phyloP scores from a whole-genome alignment of 2,113 vertebrate species.

The Myrmecophaga tridactyla region DNA sequence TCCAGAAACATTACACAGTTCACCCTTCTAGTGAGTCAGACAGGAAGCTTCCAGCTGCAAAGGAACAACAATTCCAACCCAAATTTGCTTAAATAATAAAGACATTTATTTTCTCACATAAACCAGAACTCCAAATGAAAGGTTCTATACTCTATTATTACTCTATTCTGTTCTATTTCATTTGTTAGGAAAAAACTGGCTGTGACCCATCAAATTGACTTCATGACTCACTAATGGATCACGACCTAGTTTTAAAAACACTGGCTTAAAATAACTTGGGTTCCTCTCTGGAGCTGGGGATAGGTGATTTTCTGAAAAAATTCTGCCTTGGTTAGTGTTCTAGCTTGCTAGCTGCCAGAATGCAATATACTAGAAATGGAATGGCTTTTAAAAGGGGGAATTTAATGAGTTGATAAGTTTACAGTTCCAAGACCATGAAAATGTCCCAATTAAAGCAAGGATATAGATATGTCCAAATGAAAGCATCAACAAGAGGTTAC shows the following conservation, averaged over 20 bases:
- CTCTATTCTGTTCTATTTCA: neutral
- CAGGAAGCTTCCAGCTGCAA: neutral
- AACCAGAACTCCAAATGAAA: neutral
- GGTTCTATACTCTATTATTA: neutral
- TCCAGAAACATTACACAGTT: constrained; percentile 39
- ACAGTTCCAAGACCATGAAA: too few species aligned
- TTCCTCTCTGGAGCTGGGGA: neutral
- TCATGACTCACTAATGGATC: neutral
- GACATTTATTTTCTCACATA: neutral
- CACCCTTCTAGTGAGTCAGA: neutral
- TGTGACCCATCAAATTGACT: neutral
- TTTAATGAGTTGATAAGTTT: too few species aligned
- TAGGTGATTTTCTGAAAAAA: neutral
- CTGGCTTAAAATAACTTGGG: neutral
- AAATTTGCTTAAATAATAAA: neutral
- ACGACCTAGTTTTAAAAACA: neutral
- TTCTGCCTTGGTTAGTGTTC: neutral
- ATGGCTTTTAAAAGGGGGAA: too few species aligned
- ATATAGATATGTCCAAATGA: too few species aligned
- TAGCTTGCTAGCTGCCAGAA: too few species aligned
- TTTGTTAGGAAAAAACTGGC: neutral
- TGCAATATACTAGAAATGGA: too few species aligned
- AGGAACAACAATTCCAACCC: neutral
- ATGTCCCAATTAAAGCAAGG: too few species aligned
- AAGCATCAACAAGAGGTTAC: too few species aligned